Percentiles rank a stretch among this genome's conserved stretches.
These are phyloP conservation scores for Corythucha ciliata DNA, from an alignment of 2,888 invertebrate species.

Conservation along the genomic window DNA sequence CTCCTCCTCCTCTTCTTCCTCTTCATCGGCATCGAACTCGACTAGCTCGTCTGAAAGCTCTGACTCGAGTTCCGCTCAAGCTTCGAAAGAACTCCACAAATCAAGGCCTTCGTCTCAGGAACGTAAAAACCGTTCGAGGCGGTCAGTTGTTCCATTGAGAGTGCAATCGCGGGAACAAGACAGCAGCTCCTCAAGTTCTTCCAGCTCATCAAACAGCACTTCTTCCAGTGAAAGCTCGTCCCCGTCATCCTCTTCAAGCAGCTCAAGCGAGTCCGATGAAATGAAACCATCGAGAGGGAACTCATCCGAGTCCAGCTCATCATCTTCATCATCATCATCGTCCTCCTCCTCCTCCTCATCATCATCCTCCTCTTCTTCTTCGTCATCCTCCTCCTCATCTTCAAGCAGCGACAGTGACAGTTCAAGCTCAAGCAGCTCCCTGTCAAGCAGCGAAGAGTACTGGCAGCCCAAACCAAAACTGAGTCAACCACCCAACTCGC, in stretches of 20 bases:
- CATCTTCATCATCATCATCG: constrained; percentile 23
- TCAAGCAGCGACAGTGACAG: constrained; percentile 39
- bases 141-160: constrained; percentile 2
- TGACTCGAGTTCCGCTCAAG: constrained; percentile 1
- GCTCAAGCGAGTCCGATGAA: constrained; percentile 25
- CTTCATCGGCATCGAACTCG: constrained; percentile 3
- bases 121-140: constrained; percentile 11
- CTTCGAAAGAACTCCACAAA: background rate
- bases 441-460: constrained; percentile 40
- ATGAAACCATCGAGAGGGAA: background rate
- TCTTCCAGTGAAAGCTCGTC: constrained; percentile 32
- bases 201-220: constrained; percentile 27
- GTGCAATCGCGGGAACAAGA: background rate
- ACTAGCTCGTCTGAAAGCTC: constrained; percentile 22
- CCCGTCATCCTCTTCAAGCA: no score
- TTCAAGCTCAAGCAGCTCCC: constrained; percentile 43
- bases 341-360: constrained; percentile 23
- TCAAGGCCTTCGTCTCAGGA: background rate
- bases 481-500: constrained; percentile 44
- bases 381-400: constrained; percentile 31
- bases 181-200: constrained; percentile 13
- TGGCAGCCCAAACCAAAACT: constrained; percentile 42
- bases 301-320: background rate
- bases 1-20: constrained; percentile 16
- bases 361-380: constrained; percentile 30